Evolutionary conservation across 2,797 vertebrate genomes (phyloP), one percentile per base, ranked within the genome.

Genomic region (Caiman crocodilus): DNA sequence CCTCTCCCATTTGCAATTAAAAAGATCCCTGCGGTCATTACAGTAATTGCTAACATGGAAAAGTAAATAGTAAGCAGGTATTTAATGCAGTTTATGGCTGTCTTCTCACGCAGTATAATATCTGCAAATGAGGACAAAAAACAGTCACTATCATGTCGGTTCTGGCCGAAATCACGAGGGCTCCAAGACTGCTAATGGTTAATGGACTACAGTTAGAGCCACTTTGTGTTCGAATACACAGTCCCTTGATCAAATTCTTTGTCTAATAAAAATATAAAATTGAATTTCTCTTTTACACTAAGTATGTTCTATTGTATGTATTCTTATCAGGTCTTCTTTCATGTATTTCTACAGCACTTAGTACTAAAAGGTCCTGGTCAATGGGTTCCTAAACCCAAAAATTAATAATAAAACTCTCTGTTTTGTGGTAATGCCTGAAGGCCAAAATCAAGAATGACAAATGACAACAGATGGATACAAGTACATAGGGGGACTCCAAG

Each of bases 391-490:
- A 94, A 89, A 81, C 94, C 76, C 1, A 89, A 91, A 76, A 94
- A 92, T 25, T 76, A 84, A 91, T 50, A 94, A 74, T 77, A 93
- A 86, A 96, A 94, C 83, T 95, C 90, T 96, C 96, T 96, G 84
- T 92, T 94, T 93, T 93, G 92, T 89, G 89, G 76, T 92, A 76
- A 42, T 84, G 93, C 96, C 94, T 93, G 61, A 76, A 92, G 95
- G 93, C 90, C 77, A 94, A 90, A 90, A 87, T 96, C 94, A 92
- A 85, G 95, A 94, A 92, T 94, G 94, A 96, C 93, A 96, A 89
- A 90, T 87, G 93, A 82, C 85, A 96, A 81, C 96, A 97, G 95
- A 97, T 95, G 93, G 92, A 96, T 91, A 83, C 50, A 84, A 95
- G 93, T 81, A 88, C 90, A 86, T 2, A 0, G 57, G 82, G 84